Evolutionary conservation across 2,797 vertebrate species (phyloP).

Genomic region (Pseudopleuronectes americanus): DNA sequence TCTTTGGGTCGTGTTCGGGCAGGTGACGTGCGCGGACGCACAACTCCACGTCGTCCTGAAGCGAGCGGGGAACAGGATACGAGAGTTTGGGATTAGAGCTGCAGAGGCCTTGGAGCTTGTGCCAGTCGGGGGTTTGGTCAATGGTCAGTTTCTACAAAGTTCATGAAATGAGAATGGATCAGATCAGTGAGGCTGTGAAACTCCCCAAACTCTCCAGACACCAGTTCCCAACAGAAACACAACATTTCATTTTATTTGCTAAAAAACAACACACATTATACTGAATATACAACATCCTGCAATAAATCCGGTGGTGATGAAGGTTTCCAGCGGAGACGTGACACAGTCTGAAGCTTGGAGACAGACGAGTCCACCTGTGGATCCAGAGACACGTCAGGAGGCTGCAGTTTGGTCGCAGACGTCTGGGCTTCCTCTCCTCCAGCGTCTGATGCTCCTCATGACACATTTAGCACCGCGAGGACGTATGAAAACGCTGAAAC

Average conservation of each 20-base stretch:
- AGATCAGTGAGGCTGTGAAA: too few relatives aligned
- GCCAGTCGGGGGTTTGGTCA: constrained; percentile 53
- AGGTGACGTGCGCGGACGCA: constrained; percentile 67
- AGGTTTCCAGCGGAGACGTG: background rate
- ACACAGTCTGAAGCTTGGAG: constrained; percentile 29
- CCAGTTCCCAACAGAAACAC: constrained; percentile 7
- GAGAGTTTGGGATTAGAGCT: constrained; percentile 57
- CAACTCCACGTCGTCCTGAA: constrained; percentile 28
- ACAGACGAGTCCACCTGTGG: constrained; percentile 58
- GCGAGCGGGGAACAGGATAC: constrained; percentile 44
- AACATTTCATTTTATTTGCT: constrained; percentile 41
- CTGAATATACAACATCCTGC: constrained; percentile 17
- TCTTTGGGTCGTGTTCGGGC: constrained; percentile 78
- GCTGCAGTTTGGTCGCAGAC: constrained; percentile 39
- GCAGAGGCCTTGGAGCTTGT: constrained; percentile 53
- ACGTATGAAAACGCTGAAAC: constrained; percentile 69
- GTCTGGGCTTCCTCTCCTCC: constrained; percentile 52
- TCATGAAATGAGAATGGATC: too few relatives aligned
- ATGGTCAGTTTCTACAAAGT: constrained; percentile 12
- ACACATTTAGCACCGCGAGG: constrained; percentile 66
- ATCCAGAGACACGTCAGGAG: constrained; percentile 43
- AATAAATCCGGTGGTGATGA: background rate
- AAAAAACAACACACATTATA: constrained; percentile 35
- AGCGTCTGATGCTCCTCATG: constrained; percentile 64
- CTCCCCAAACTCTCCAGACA: background rate